Base-by-base conservation (phyloP, 64 coral and sea anemone species). In the Montipora efflorescens region DNA sequence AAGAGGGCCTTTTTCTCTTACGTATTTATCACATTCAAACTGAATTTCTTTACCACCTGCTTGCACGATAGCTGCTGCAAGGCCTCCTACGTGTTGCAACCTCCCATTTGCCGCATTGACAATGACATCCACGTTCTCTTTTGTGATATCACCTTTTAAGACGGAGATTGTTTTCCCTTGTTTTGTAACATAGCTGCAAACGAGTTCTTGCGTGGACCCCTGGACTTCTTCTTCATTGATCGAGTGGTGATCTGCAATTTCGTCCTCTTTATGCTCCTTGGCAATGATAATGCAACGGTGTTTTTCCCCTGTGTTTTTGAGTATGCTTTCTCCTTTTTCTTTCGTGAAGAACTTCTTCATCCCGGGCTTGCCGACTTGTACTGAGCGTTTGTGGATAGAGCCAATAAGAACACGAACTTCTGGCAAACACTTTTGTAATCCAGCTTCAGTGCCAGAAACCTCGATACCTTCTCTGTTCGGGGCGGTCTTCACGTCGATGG, bases 11-110 rank as follows among this genome's bases (percentile, higher is more conserved):
- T 93, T 52, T 14, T 0, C 5, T 25, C 15, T 90, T 7, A 93
- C n/a, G 43, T 75, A 83, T 5, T 12, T 46, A 12, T 79, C 25
- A 36, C 91, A 96, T 49, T 96, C 87, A 15, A 90, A 80, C 57
- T 96, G 91, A 61, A 96, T 96, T 20, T 75, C 50, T 23, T 43
- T 75, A 21, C 95, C 95, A 11, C 95, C 95, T 66, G 48, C 82
- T 58, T 74, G 23, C 10, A 96, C 61, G 74, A 96, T 93, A 10
- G 69, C 74, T 5, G 49, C 52, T 83, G 94, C 94, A 20, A 95
- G 43, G 7, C 90, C 94, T 46, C 77, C 90, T 18, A 89, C 12
- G 22, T 95, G 94, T 1, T 84, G 45, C 3, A 95, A 67, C 1
- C 46, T 45, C 4, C 5, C 5, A 21, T 95, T 95, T 7, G 94